Conservation (phyloP, 2,888 invertebrate species). For the Thymelicus lineola region DNA sequence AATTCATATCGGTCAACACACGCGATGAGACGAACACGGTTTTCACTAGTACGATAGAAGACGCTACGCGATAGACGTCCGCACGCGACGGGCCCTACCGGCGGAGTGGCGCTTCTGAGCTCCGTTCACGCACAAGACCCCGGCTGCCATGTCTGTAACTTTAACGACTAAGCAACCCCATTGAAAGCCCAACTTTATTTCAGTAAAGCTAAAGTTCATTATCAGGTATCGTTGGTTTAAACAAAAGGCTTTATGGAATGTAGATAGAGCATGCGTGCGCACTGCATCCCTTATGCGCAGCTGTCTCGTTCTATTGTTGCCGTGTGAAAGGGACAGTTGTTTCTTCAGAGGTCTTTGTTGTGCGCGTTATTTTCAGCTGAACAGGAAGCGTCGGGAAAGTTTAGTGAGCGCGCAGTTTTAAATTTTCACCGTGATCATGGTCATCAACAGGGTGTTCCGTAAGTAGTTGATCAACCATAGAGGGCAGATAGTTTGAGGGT, state of each 20-base stretch:
- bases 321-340: conserved; percentile 30
- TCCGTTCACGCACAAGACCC: conserved; percentile 32
- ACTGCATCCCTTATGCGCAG: conserved; percentile 44
- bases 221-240: conserved; percentile 3
- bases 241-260: conserved; percentile 19
- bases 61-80: conserved; percentile 55
- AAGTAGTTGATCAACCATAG: too few species aligned
- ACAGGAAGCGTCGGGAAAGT: conserved; percentile 17
- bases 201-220: background rate
- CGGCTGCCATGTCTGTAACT: conserved; percentile 36
- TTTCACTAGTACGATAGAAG: conserved; percentile 40
- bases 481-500: too few species aligned
- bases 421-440: background rate
- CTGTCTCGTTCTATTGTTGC: conserved; percentile 40
- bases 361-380: conserved; percentile 18
- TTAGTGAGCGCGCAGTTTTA: background rate
- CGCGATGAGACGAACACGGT: conserved; percentile 41
- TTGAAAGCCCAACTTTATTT: conserved; percentile 13
- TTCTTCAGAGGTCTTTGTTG: conserved; percentile 14
- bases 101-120: conserved; percentile 60
- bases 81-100: conserved; percentile 65
- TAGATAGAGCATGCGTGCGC: conserved; percentile 38
- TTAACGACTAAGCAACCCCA: conserved; percentile 18
- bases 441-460: too few species aligned
- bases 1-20: conserved; percentile 46